These are phyloP conservation scores for Lanistes nyassanus DNA, from an alignment of 1,140 invertebrate genomes.

Conservation along the genomic window DNA sequence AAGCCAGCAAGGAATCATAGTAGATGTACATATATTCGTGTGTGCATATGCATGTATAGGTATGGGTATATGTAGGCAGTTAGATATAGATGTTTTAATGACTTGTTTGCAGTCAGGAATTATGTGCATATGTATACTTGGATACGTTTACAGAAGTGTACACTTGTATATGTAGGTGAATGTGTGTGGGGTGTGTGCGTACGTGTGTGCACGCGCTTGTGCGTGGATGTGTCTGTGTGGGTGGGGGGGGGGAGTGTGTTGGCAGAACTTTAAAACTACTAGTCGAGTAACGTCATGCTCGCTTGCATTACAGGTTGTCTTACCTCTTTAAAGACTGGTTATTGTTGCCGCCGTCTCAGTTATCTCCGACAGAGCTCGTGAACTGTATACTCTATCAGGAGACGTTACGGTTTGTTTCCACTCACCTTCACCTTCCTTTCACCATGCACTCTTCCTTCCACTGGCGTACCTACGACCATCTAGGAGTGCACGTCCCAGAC, in stretches of 20 bases:
- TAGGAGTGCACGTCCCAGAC: too few species aligned
- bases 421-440: too few species aligned
- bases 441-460: too few species aligned
- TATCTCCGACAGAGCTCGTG: too few species aligned
- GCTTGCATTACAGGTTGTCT: too few species aligned
- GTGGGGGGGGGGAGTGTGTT: slow-evolving; percentile 13
- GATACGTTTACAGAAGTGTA: neutral
- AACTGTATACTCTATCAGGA: too few species aligned
- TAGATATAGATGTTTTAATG: neutral
- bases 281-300: too few species aligned
- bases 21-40: neutral
- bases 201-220: neutral
- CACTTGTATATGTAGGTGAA: slow-evolving; percentile 4
- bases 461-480: too few species aligned
- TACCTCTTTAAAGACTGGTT: neutral
- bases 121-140: neutral
- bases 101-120: too few species aligned
- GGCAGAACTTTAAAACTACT: too few species aligned
- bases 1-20: neutral
- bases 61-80: neutral
- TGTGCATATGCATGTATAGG: neutral
- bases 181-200: neutral
- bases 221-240: slow-evolving; percentile 18
- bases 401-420: too few species aligned
- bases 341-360: too few species aligned